These are phyloP conservation scores for Cyrtonyx montezumae DNA, from an alignment of 2,113 vertebrate genomes.

Conservation along the genomic window DNA sequence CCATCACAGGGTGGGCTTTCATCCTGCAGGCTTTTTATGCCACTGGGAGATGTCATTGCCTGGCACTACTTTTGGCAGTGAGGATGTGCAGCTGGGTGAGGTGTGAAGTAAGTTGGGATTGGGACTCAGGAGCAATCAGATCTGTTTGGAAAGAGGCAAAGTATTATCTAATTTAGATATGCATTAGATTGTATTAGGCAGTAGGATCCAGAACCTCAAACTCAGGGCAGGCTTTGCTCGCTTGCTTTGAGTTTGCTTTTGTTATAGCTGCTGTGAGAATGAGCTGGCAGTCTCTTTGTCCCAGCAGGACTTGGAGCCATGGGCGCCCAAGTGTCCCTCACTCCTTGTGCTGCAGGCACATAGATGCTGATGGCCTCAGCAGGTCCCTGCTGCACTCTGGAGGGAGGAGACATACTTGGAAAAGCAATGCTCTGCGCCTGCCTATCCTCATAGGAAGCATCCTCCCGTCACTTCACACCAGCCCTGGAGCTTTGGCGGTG, in stretches of 20 bases:
- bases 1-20: not conserved
- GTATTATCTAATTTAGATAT: not conserved
- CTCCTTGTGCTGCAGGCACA: rapidly evolving
- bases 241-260: not conserved
- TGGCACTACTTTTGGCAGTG: not conserved
- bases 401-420: rapidly evolving
- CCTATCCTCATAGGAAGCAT: not conserved
- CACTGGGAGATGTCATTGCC: not conserved
- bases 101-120: not conserved
- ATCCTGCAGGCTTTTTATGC: not conserved
- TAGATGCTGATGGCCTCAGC: not conserved
- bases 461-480: not conserved
- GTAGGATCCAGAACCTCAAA: rapidly evolving
- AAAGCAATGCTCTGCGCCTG: not conserved
- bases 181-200: no score
- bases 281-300: not conserved
- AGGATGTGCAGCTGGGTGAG: not conserved
- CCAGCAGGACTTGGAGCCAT: not conserved
- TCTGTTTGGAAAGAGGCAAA: not conserved
- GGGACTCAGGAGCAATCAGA: not conserved
- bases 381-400: not conserved
- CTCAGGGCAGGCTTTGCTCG: not conserved
- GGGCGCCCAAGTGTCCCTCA: rapidly evolving
- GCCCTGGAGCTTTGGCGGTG: not conserved
- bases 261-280: rapidly evolving